Percentiles rank a stretch among this genome's conserved stretches.
phyloP scores from a whole-genome alignment of 2,888 invertebrate species.

The Cremastobaeus sp. region DNA sequence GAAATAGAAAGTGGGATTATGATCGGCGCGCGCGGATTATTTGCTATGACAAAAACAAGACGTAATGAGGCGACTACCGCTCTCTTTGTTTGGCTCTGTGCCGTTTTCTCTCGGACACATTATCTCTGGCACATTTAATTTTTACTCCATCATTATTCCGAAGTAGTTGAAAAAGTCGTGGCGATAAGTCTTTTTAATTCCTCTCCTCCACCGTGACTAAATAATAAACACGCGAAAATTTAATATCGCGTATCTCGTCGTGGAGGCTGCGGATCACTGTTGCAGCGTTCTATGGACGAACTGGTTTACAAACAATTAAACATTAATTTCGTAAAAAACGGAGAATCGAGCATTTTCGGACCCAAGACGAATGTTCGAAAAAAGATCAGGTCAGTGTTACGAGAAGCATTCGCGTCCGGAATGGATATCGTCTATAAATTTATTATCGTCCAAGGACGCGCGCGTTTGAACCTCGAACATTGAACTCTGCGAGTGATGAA shows the following conservation, averaged over 20 bases:
- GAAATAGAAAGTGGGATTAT: constrained; percentile 47
- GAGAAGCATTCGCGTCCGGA: constrained; percentile 21
- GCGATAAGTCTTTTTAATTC: not conserved
- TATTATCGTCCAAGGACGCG: constrained; percentile 41
- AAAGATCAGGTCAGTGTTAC: constrained; percentile 36
- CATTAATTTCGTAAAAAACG: not conserved
- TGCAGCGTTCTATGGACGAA: too few species aligned
- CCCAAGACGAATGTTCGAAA: too few species aligned
- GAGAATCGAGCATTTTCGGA: not conserved
- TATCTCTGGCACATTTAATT: constrained; percentile 14
- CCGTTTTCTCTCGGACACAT: constrained; percentile 17
- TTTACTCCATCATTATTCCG: constrained; percentile 5
- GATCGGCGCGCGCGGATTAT: constrained; percentile 21
- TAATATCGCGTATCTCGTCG: too few species aligned
- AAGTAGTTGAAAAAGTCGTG: constrained; percentile 18
- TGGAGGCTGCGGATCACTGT: too few species aligned
- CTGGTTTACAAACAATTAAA: not conserved
- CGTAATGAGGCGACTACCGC: constrained; percentile 4
- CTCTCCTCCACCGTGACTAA: not conserved
- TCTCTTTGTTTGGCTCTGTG: constrained; percentile 22
- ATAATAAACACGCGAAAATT: too few species aligned
- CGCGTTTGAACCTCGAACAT: constrained; percentile 37
- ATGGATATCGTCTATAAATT: constrained; percentile 30
- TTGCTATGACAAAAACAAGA: constrained; percentile 20
- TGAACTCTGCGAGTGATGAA: constrained; percentile 43